Evolutionary conservation across 2,888 invertebrate species (phyloP), one percentile per base, ranked within the genome.

Genomic region (Fragum sueziense): DNA sequence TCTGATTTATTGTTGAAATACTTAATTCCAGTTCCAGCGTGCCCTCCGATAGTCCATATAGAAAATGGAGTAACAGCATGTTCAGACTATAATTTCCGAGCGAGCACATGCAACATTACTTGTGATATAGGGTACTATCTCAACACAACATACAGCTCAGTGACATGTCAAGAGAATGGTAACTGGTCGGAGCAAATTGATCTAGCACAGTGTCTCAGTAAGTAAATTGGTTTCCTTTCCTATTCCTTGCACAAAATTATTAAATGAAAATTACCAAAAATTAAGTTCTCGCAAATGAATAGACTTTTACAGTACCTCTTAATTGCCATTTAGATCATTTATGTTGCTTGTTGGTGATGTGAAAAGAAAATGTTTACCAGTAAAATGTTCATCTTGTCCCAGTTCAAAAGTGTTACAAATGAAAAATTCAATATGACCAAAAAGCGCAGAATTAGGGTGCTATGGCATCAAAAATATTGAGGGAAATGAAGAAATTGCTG

Each of bases 111-210:
- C 51, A 41, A 68, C 9, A 76, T 84, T 47, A 34, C 69, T 2
- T 84, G 84, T 77, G 68, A 79, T 61, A 17, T 52, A 52, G 84
- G 84, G 25, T 84, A 84, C 67, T 52, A 65, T 22, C 70, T 84
- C 7, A 84, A 84, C 71, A 70, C 75, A 2, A 51, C 78, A 17
- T n/a, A 11, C 20, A 9, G n/a, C 9, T 70, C 65, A n/a, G 57
- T 71, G 1, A 51, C 33, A 0, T 82, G 82, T 62, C 61, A 74
- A 20, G 79, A 79, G n/a, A 72, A 84, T 34, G 84, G 84, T 20
- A 77, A 52, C 11, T 84, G 84, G 84, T 79, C 80, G 1, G 69
- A 72, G 41, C 76, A 61, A 17, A 70, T 74, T 0, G 54, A 69
- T 9, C n/a, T 54, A 1, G 72, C 80, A 59, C 74, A 81, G 29